phyloP scores from a whole-genome alignment of 2,888 invertebrate genomes.

The Epirrita christyi region DNA sequence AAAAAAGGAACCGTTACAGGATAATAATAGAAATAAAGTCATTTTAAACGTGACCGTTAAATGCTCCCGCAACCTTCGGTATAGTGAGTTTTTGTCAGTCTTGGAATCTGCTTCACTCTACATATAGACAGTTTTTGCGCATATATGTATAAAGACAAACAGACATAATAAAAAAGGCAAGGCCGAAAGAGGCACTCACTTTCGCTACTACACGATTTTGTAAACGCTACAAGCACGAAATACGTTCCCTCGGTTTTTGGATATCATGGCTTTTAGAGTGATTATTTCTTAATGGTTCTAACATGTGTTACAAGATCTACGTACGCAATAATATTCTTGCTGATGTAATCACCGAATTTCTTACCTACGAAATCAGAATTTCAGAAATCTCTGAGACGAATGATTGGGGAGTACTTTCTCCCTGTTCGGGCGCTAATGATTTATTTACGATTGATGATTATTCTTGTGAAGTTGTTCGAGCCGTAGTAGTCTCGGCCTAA shows the following conservation, averaged over 20 bases:
- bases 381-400: conserved; percentile 3
- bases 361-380: background rate
- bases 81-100: conserved; percentile 24
- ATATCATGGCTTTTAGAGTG: conserved; percentile 48
- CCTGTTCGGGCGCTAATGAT: conserved; percentile 20
- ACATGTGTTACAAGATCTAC: conserved; percentile 38
- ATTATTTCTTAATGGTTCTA: conserved; percentile 47
- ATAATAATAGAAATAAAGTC: conserved; percentile 31
- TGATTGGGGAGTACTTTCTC: conserved; percentile 6
- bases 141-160: conserved; percentile 34
- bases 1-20: conserved; percentile 29
- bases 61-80: conserved; percentile 28
- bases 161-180: conserved; percentile 54
- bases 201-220: conserved; percentile 62
- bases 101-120: conserved; percentile 20
- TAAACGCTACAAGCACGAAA: conserved; percentile 52
- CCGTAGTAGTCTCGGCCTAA: no score
- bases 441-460: conserved; percentile 31
- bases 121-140: conserved; percentile 32
- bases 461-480: no score
- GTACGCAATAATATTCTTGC: conserved; percentile 37
- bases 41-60: conserved; percentile 24
- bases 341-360: background rate
- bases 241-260: conserved; percentile 47
- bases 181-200: conserved; percentile 70